Evolutionary conservation across 2,113 vertebrate genomes (phyloP), one percentile per base, ranked within the genome.

Genomic region (Eudyptes chrysolophus): DNA sequence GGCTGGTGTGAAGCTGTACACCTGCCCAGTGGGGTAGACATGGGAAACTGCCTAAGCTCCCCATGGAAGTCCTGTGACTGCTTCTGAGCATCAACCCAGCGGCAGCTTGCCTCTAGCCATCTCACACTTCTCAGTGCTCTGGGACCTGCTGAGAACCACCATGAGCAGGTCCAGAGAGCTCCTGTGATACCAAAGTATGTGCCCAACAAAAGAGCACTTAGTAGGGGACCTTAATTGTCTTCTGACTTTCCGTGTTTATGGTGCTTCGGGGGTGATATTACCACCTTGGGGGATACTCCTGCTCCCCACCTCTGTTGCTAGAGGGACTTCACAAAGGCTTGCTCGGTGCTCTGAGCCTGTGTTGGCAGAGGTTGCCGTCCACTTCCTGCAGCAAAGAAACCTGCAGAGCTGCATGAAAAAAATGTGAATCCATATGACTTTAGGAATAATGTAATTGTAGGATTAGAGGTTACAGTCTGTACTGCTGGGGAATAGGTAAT

Each of bases 21-120:
- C 11, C 13, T 34, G 18, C 49, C 36, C 32, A 38, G 57, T 6
- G 5, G 27, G 22, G 40, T 4, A 7, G 13, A 15, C 1, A 0
- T 18, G 48, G 42, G 27, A 61, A 34, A 16, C 8, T n/a, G 26
- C 40, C 7, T 1, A 36, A 49, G 32, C 9, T 58, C 22, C 24
- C 34, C 5, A 6, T 30, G 32, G 52, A 68, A 87, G 8, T 38
- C 40, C 65, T 54, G 6, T 26, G 18, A 1, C 32, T 38, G 13
- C 9, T 61, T 32, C 54, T 48, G 60, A 58, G 18, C 38, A 10
- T 22, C 34, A 68, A 2, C 18, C 9, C 19, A 20, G 11, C 0
- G 1, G 26, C 34, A 42, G 12, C 48, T 93, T 82, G 21, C 34
- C 25, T 71, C 21, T 51, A n/a, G 27, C 13, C 36, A 7, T 10